Base-by-base conservation (phyloP, 2,797 vertebrate species). In the Octomys mimax region DNA sequence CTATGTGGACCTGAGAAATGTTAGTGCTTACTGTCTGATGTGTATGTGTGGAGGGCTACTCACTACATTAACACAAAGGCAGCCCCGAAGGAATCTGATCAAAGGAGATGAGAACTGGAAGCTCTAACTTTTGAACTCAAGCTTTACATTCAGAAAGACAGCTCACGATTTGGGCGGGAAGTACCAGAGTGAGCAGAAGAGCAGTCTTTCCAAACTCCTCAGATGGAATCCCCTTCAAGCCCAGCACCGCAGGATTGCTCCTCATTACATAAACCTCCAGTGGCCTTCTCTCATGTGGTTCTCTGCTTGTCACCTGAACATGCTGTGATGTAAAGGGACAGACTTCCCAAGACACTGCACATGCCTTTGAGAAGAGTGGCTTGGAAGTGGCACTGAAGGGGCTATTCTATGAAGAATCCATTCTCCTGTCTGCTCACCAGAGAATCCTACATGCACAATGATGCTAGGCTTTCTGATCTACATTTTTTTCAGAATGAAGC, bases 11-110 rank as follows among this genome's bases (percentile, higher is more conserved):
- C 97, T 99, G 98, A 99, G 98, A 97, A 99, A 99, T 0, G 99
- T 99, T 95, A 99, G 99, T 2, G 99, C 99, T 64, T 99, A 99
- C 98, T 99, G 99, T 97, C 98, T 99, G 95, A 99, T 99, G 99
- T 99, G 99, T 98, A 99, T 99, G 19, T 99, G 99, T 0, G 99
- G 99, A 92, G 97, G 98, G 91, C 97, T 99, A 5, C 98, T 99
- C 66, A 70, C 0, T 93, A 95, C 73, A 98, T 98, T 0, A 98
- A 97, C 31, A 98, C 99, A 98, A 87, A 96, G 70, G 54, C 61
- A 59, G 71, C 70, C 46, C 16, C 28, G 0, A 33, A 14, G 0
- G 98, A 99, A 98, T 97, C 0, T 98, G 99, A 28, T 73, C 99
- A 99, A 89, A 98, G 98, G 75, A 98, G 99, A 71, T 98, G 97